Base-by-base conservation (phyloP, 2,888 invertebrate species). In the Ferrisia virgata region DNA sequence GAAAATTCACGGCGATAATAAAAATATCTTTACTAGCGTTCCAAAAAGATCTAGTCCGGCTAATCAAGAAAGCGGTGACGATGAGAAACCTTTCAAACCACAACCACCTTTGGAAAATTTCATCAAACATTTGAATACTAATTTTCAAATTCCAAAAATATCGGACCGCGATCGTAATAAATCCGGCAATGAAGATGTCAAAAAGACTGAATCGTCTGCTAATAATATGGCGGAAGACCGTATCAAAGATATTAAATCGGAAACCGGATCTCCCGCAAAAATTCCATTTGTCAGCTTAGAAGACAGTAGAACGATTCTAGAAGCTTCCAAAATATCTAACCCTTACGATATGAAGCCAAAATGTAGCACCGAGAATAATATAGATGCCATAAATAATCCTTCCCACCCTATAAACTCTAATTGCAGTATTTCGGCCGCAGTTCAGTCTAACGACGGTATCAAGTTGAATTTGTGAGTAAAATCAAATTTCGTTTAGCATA, bases 401-500 rank as follows among this genome's bases (percentile, higher is more conserved):
- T 43, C 69, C 5, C 82, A 76, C 31, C 13, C 39, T 31, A 82
- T 82, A 18, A 72, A 69, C 25, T 69, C 82, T 18, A 82, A 72
- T 43, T 82, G 82, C 43, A 82, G 82, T 18, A 69, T 82, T 33
- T 53, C 81, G 76, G 72, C 76, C 8, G 69, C 40, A n/a, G 82
- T 82, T 11, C 82, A 82, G 72, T 82, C 82, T 15, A 43, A 39
- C 43, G 82, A 82, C 18, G 69, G 82, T 43, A 82, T 82, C 22
- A 82, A 82, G 31, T 25, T 82, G 69, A 82, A 82, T 69, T 82
- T 82, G 82, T 82, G 82, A 82, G 64, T 82, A 64, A 15, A 80
- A 80, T 33, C 22, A 72, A 28, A 72, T 33, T 72, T n/a, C 58
- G 8, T 33, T 8, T 15, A 25, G 36, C 22, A 72, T 72, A 33